These are phyloP conservation scores for Monomorium pharaonis DNA, from an alignment of 1,140 invertebrate genomes.

Conservation along the genomic window DNA sequence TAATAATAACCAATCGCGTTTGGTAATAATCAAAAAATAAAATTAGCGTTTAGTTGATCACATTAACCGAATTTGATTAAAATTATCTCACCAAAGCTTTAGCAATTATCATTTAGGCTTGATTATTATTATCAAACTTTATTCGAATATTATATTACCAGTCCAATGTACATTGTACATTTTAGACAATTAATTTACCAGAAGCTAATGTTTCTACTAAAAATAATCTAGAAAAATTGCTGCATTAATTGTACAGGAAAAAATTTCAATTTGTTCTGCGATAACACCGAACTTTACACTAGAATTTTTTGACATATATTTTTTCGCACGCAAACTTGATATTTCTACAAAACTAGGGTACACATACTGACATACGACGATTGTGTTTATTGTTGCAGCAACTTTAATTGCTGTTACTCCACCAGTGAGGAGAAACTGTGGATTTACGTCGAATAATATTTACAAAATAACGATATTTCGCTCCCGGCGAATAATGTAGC, in stretches of 20 bases:
- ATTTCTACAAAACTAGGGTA: slow-evolving; percentile 15
- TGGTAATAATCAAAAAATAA: too few relatives aligned
- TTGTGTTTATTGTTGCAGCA: not conserved
- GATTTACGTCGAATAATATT: slow-evolving; percentile 47
- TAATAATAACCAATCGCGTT: too few relatives aligned
- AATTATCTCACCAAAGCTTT: too few relatives aligned
- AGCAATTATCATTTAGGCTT: too few relatives aligned
- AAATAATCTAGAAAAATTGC: not conserved
- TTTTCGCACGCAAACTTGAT: not conserved
- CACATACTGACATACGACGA: not conserved
- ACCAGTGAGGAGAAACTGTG: not conserved
- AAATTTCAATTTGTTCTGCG: too few relatives aligned
- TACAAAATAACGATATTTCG: slow-evolving; percentile 27
- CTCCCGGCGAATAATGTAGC: not conserved
- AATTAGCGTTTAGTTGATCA: too few relatives aligned
- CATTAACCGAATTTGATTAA: too few relatives aligned
- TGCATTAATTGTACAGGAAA: not conserved
- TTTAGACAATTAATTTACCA: not conserved
- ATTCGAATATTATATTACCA: not conserved
- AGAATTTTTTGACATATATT: not conserved
- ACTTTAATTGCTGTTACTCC: slow-evolving; percentile 22
- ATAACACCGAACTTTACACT: not conserved
- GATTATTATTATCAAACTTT: too few relatives aligned
- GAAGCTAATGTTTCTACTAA: not conserved
- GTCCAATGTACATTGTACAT: not conserved